Base-by-base conservation (phyloP, 2,888 invertebrate genomes). In the Agapostemon virescens region DNA sequence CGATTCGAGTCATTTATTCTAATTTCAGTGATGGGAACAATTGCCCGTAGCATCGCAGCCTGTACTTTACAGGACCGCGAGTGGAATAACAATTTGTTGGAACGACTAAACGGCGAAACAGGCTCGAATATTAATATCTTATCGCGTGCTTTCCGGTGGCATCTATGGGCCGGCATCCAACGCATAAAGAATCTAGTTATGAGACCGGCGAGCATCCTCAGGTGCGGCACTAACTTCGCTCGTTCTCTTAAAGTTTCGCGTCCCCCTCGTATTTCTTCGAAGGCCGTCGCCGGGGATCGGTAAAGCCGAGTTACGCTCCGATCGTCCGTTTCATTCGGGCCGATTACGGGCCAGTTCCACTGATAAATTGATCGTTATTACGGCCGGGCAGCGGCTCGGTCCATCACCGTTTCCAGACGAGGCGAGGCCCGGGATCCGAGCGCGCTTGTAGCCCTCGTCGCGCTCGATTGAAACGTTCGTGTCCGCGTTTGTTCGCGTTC, bases 381-480 rank as follows among this genome's bases (percentile, higher is more conserved):
- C 23, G 23, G 63, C 4, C 63, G 15, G n/a, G 23, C 20, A 63
- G 63, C n/a, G 63, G n/a, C 63, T n/a, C 9, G 26, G 30, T 38
- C 52, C 38, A 42, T 40, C 70, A 40, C 30, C 17, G 38, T 33
- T 49, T 30, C 38, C 36, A 58, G 55, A 26, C 55, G 55, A 23
- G 55, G 26, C 55, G 15, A 13, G 26, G 23, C 26, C 20, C 45
- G n/a, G n/a, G 45, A 45, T 45, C 45, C 45, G 45, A 7, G 1
- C 6, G 26, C 55, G 49, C 55, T 55, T 15, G 55, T 30, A 17
- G 15, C 26, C 26, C 26, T 52, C 23, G 26, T 26, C 55, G 26
- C 23, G 55, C 26, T 68, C 77, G 78, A 81, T 81, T 79, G 74
- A 80, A 80, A 79, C 80, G 80, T 81, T 33, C 55, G n/a, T 38